A percentile compares a stretch with the other conserved stretches of the same genome.
Conservation (phyloP, 2,113 vertebrate genomes). For the Nicator chloris region DNA sequence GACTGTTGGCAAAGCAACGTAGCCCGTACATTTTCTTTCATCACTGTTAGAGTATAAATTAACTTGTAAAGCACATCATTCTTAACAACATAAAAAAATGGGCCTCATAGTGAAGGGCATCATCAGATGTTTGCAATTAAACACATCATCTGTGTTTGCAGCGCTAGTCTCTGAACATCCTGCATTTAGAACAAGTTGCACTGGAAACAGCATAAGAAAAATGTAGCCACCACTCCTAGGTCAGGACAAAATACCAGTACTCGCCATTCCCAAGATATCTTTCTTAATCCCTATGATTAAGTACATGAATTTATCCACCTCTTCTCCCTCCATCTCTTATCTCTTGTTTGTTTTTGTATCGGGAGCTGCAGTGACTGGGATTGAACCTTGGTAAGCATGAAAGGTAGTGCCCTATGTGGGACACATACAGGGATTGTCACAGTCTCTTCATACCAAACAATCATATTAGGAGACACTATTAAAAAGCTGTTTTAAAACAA, state of each 20-base stretch:
- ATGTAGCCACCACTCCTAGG: background rate
- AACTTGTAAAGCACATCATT: background rate
- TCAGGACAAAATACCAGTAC: conserved; percentile 10
- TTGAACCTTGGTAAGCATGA: background rate
- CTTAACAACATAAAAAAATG: background rate
- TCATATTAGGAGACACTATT: background rate
- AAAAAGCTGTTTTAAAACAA: background rate
- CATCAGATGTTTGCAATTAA: background rate
- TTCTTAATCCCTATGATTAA: conserved; percentile 51
- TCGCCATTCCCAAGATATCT: background rate
- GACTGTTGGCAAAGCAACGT: background rate
- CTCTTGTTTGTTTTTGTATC: background rate
- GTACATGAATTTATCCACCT: background rate
- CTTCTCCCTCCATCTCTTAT: conserved; percentile 6
- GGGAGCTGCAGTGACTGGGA: background rate
- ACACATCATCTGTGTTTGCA: background rate
- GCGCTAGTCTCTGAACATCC: background rate
- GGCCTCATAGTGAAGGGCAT: background rate
- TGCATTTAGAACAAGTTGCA: background rate
- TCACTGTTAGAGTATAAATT: background rate
- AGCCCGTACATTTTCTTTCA: background rate
- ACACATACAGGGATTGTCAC: background rate
- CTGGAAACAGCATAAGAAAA: conserved; percentile 30
- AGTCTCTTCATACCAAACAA: background rate
- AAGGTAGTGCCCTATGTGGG: background rate